These are phyloP conservation scores for Notodonta ziczac DNA, from an alignment of 2,888 invertebrate species.

Conservation along the genomic window DNA sequence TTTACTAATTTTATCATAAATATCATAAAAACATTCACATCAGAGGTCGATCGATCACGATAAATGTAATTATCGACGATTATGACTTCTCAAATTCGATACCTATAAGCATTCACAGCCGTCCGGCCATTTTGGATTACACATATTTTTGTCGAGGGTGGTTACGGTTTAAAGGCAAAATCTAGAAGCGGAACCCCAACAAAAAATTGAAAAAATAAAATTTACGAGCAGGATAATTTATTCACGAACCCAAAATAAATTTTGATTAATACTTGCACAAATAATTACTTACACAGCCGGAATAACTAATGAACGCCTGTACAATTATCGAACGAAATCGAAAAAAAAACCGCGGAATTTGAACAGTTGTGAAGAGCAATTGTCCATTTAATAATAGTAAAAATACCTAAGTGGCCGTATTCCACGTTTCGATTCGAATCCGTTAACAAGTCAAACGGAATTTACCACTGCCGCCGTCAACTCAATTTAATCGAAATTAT, in stretches of 20 bases:
- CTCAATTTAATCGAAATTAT: conserved; percentile 13
- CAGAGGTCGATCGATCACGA: conserved; percentile 29
- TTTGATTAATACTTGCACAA: background rate
- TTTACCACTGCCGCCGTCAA: conserved; percentile 1
- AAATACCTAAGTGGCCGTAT: conserved; percentile 4
- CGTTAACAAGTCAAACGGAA: conserved; percentile 7
- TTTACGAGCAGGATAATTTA: background rate
- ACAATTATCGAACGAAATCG: background rate
- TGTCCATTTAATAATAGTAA: conserved; percentile 6
- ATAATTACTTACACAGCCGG: background rate
- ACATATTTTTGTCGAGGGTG: background rate
- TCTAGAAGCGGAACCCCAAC: no score
- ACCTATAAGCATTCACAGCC: conserved; percentile 5
- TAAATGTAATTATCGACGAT: conserved; percentile 21
- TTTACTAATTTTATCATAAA: background rate
- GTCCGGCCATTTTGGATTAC: background rate
- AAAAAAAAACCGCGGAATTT: background rate
- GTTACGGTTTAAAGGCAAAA: no score
- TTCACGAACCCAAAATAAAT: background rate
- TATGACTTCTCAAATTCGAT: conserved; percentile 15
- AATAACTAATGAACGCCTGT: background rate
- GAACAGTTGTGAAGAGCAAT: conserved; percentile 13
- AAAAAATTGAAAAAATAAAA: background rate
- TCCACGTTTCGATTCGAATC: conserved; percentile 7
- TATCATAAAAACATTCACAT: conserved; percentile 10